Percentiles rank a stretch among this genome's conserved stretches.
Evolutionary conservation across 2,113 vertebrate genomes (phyloP).

Genomic region (Anguilla japonica): DNA sequence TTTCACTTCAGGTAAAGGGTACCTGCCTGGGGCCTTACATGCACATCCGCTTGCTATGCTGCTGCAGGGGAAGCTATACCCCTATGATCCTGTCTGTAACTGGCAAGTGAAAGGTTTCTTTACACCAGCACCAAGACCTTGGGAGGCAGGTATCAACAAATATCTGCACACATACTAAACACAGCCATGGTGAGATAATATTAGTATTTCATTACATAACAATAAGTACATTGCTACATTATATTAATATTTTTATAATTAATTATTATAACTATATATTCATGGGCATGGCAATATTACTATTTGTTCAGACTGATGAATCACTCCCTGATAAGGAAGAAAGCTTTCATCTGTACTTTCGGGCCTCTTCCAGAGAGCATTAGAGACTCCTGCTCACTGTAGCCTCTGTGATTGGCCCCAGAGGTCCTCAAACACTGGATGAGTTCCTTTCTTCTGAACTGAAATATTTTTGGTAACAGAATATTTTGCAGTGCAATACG

Average conservation of each 20-base stretch:
- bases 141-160: not conserved
- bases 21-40: not conserved
- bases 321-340: not conserved
- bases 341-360: not conserved
- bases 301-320: constrained; percentile 3
- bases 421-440: constrained; percentile 6
- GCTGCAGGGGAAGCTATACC: not conserved
- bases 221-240: no score
- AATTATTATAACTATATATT: no score
- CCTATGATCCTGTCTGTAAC: not conserved
- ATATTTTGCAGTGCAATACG: not conserved
- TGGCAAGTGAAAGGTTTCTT: not conserved
- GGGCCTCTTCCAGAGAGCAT: constrained; percentile 12
- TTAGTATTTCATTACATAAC: no score
- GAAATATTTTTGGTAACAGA: not conserved
- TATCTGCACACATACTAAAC: not conserved
- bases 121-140: not conserved
- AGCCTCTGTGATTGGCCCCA: constrained; percentile 8
- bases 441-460: not conserved
- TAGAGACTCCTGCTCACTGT: not conserved
- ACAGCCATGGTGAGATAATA: no score
- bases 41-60: not conserved
- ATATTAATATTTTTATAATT: no score
- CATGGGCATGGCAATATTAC: not conserved
- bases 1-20: not conserved